Conservation (phyloP, 1,140 invertebrate species). For the Paramacrobiotus metropolitanus region DNA sequence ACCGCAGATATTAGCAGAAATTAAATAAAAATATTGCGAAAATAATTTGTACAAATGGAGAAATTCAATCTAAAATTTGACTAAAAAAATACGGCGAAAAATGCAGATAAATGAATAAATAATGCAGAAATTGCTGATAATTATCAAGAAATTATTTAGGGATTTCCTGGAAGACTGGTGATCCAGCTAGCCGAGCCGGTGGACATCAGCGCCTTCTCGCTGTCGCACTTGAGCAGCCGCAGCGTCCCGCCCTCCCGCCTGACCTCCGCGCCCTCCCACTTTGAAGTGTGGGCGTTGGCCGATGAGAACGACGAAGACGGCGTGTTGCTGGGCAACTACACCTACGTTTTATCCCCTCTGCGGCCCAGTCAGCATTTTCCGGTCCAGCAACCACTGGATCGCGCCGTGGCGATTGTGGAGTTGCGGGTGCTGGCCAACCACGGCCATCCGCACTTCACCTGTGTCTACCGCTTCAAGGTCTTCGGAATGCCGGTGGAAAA, state of each 20-base stretch:
- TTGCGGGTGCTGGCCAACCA: slow-evolving; percentile 74
- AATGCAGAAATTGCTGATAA: no score
- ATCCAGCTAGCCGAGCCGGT: background rate
- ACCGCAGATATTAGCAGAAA: no score
- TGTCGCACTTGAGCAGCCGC: background rate
- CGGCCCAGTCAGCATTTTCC: background rate
- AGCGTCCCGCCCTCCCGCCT: background rate
- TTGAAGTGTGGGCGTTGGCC: background rate
- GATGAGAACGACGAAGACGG: background rate
- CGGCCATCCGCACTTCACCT: slow-evolving; percentile 79
- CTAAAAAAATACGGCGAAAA: no score
- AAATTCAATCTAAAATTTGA: no score
- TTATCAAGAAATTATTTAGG: no score
- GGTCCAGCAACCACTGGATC: background rate
- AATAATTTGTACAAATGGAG: no score
- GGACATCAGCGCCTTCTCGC: background rate
- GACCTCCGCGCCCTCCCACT: background rate
- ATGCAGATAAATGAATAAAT: no score
- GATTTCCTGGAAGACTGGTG: background rate
- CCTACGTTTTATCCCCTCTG: background rate
- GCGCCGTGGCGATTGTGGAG: slow-evolving; percentile 52
- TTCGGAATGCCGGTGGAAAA: background rate
- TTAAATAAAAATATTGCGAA: no score
- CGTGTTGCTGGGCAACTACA: background rate
- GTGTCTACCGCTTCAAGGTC: slow-evolving; percentile 84